Base-by-base conservation (phyloP, 2,888 invertebrate genomes). In the Polyommatus icarus region DNA sequence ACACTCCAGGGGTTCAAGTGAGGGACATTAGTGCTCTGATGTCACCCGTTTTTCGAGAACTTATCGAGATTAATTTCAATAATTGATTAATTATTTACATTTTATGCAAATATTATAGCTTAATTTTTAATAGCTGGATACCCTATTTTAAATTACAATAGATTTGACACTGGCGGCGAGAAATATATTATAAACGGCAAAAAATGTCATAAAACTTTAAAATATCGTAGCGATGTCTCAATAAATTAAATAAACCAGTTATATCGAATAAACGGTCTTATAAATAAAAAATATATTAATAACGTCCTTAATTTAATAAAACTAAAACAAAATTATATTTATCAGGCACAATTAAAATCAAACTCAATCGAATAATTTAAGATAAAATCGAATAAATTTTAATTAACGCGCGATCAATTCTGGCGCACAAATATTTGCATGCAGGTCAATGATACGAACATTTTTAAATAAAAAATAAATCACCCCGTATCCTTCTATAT, bases 401-500 rank as follows among this genome's bases (percentile, higher is more conserved):
- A 78, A 78, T 73, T 73, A 73, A 73, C 20, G 40, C 4, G 46
- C 46, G n/a, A 73, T 46, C 46, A 73, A 36, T 73, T 73, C 73
- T 46, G 46, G 73, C n/a, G 40, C 12, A 10, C 73, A 40, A 40
- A 40, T 73, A 73, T 73, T 73, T 73, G 20, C 73, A 73, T 73
- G 24, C 40, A 46, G 73, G 73, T 73, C 73, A 46, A 46, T 73
- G 73, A 73, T 73, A 73, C 73, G n/a, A 12, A 24, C 73, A 24
- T 46, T 77, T 77, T 78, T 57, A 7, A 46, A 50, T 78, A 78
- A 78, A 78, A 88, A 85, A 81, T 82, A 81, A 81, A 85, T 88
- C 90, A 88, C 2, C 80, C 85, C 87, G 84, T 87, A 79, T 71
- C 77, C 78, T 79, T 78, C 78, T 81, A 79, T 79, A 78, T 78